Evolutionary conservation across 2,797 vertebrate genomes (phyloP), one percentile per base, ranked within the genome.

Genomic region (Limnodromus scolopaceus): DNA sequence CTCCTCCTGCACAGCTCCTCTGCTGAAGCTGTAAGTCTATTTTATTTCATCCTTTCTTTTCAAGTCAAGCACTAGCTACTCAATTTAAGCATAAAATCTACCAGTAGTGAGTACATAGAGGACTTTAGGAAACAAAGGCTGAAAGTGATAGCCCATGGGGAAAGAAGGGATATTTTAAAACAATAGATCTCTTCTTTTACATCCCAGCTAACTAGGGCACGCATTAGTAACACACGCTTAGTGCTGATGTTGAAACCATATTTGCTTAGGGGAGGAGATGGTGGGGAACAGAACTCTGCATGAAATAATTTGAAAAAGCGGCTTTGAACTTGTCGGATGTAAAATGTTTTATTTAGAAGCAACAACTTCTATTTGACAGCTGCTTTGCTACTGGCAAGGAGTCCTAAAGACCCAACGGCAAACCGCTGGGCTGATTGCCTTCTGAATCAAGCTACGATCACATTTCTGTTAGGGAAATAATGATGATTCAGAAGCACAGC

Each of bases 311-410:
- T 54, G 24, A 66, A 87, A 91, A 74, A 82, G 83, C 22, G 4
- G 25, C 48, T 93, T 68, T 94, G 85, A 95, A 77, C 24, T 57
- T 54, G 49, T 89, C 34, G 58, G 60, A 80, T 43, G 16, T 87
- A 54, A 92, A 93, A 82, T 46, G 77, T 88, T 94, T 92, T 84
- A 86, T 61, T 81, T 79, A 82, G 60, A 30, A 86, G 53, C 23
- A 87, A 55, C 41, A 92, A 46, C 60, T 95, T 87, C n/a, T 78
- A 6, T 81, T 76, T 87, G 63, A 84, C 66, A 90, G 77, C 85
- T 93, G 41, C 46, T 85, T 93, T 95, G 85, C 87, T 87, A n/a
- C 58, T 64, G 79, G 87, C 66, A 95, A 92, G 55, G 58, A 88
- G 46, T 78, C 70, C 61, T 87, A 41, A 91, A 83, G 78, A 70